Percentiles rank a stretch among this genome's conserved stretches.
Evolutionary conservation across 2,113 vertebrate species (phyloP).

Genomic region (Bothrops jararaca): DNA sequence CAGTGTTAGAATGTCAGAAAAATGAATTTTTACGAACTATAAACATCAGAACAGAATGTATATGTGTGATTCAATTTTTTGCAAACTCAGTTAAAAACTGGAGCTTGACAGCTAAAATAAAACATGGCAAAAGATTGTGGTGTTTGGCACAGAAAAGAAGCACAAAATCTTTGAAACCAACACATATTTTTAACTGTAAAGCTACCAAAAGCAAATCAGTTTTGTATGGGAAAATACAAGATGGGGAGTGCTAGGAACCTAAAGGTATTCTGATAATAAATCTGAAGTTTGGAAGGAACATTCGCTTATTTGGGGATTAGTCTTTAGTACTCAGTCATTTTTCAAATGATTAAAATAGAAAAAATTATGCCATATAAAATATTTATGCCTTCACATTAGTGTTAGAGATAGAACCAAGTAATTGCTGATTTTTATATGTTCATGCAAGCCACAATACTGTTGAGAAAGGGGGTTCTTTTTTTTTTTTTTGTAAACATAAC

Average conservation of each 20-base stretch:
- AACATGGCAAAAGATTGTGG: background rate
- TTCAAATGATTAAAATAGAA: background rate
- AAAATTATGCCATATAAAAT: background rate
- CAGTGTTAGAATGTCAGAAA: background rate
- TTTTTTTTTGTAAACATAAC: background rate
- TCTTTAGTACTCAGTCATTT: background rate
- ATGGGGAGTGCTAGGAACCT: background rate
- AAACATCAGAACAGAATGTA: background rate
- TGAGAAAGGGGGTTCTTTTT: background rate
- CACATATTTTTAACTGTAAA: accelerated
- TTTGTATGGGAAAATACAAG: background rate
- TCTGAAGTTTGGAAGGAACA: background rate
- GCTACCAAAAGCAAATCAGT: background rate
- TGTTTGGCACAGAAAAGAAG: background rate
- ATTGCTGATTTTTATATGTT: background rate
- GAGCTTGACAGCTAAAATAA: background rate
- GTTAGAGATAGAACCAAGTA: background rate
- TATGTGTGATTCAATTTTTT: background rate
- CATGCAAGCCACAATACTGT: background rate
- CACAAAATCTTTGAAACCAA: background rate
- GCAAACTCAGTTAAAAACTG: background rate
- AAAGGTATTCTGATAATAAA: background rate
- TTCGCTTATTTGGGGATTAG: background rate
- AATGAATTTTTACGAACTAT: background rate
- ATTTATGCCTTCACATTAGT: background rate